phyloP scores from a whole-genome alignment of 2,888 invertebrate genomes.

The Ophion slaviceki region DNA sequence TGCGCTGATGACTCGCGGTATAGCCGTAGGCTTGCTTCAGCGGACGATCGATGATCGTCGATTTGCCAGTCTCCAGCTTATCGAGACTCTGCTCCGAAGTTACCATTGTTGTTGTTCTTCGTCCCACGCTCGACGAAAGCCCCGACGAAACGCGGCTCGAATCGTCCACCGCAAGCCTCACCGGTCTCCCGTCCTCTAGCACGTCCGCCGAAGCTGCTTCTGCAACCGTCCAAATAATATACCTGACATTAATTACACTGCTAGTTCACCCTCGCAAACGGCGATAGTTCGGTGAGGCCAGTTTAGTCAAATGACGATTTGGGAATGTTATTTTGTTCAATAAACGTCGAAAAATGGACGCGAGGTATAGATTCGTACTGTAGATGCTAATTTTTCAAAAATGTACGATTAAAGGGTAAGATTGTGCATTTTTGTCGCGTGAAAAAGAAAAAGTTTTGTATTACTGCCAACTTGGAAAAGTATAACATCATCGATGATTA shows the following conservation, averaged over 20 bases:
- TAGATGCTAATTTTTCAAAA: too few species aligned
- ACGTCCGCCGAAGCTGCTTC: slow-evolving; percentile 77
- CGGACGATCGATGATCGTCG: slow-evolving; percentile 73
- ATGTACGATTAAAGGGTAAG: too few species aligned
- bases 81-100: slow-evolving; percentile 80
- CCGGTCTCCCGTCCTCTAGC: slow-evolving; percentile 75
- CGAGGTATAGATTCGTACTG: too few species aligned
- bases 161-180: slow-evolving; percentile 71
- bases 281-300: too few species aligned
- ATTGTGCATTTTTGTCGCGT: too few species aligned
- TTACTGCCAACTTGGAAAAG: too few species aligned
- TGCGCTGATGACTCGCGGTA: slow-evolving; percentile 15
- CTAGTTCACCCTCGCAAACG: too few species aligned
- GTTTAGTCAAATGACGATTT: too few species aligned
- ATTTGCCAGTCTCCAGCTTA: slow-evolving; percentile 76
- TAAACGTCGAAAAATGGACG: too few species aligned
- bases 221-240: slow-evolving; percentile 56
- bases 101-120: slow-evolving; percentile 77
- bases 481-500: too few species aligned
- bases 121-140: slow-evolving; percentile 68
- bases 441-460: too few species aligned
- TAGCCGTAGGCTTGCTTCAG: slow-evolving; percentile 72
- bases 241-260: not conserved
- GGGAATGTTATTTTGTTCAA: too few species aligned
- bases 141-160: slow-evolving; percentile 67